These are phyloP conservation scores for Pholis gunnellus DNA, from an alignment of 2,113 vertebrate species.

Conservation along the genomic window DNA sequence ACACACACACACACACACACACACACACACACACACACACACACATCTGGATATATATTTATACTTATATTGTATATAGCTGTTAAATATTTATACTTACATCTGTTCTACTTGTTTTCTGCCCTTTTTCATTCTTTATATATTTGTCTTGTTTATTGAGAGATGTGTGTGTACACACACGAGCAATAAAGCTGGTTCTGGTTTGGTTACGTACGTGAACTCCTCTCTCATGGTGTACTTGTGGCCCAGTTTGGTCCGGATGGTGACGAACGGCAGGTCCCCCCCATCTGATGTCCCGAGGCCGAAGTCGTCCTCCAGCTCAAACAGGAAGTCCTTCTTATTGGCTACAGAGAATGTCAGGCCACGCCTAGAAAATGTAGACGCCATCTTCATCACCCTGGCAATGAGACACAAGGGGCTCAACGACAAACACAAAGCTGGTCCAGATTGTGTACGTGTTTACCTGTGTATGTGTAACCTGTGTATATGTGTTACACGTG, in stretches of 20 bases:
- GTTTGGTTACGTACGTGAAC: slow-evolving; percentile 77
- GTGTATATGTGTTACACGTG: background rate
- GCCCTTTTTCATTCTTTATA: too few species aligned
- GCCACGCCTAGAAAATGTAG: slow-evolving; percentile 70
- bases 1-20: too few species aligned
- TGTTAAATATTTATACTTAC: too few species aligned
- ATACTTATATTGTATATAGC: too few species aligned
- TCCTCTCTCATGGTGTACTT: slow-evolving; percentile 87
- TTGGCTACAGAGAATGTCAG: slow-evolving; percentile 82
- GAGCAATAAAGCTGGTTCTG: too few species aligned
- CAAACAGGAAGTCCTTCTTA: slow-evolving; percentile 79
- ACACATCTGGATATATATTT: too few species aligned
- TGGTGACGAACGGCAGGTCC: slow-evolving; percentile 80
- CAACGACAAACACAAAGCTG: background rate
- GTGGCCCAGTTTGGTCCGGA: slow-evolving; percentile 79
- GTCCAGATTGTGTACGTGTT: background rate
- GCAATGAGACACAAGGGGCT: background rate
- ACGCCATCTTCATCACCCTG: slow-evolving; percentile 84
- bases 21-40: too few species aligned
- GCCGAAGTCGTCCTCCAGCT: slow-evolving; percentile 84
- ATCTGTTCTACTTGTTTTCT: too few species aligned
- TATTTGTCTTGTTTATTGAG: too few species aligned
- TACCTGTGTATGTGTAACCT: background rate
- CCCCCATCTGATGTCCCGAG: slow-evolving; percentile 73
- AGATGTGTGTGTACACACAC: too few species aligned